These are phyloP conservation scores for Thaumetopoea pityocampa DNA, from an alignment of 1,140 invertebrate genomes.

Conservation along the genomic window DNA sequence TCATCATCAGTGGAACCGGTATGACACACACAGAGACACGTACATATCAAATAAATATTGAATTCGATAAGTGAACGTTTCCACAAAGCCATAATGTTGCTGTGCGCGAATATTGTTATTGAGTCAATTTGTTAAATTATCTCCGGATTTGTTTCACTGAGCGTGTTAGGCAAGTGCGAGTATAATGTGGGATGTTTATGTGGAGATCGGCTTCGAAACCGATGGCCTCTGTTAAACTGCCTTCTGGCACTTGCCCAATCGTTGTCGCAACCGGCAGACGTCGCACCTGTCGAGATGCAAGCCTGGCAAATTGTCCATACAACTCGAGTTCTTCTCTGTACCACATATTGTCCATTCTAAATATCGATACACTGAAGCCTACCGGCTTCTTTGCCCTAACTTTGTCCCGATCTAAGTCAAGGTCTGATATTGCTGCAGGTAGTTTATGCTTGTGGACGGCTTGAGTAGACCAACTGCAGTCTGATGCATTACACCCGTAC, in stretches of 20 bases:
- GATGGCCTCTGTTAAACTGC: constrained; percentile 58
- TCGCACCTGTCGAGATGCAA: constrained; percentile 60
- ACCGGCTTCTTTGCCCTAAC: too few species aligned
- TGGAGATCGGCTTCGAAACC: constrained; percentile 55
- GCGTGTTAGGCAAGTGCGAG: constrained; percentile 52
- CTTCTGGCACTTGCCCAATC: constrained; percentile 62
- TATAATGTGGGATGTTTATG: constrained; percentile 65
- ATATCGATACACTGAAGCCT: too few species aligned
- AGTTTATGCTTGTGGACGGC: too few species aligned
- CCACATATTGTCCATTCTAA: constrained; percentile 27
- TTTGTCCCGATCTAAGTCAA: too few species aligned
- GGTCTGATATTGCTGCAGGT: too few species aligned
- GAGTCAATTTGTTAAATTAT: constrained; percentile 39
- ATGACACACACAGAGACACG: constrained; percentile 18
- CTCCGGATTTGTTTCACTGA: constrained; percentile 58
- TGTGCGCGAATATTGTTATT: constrained; percentile 20
- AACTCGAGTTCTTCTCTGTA: constrained; percentile 31
- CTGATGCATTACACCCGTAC: too few species aligned
- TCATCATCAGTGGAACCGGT: constrained; percentile 23
- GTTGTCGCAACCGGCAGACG: constrained; percentile 66
- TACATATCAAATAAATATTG: constrained; percentile 18
- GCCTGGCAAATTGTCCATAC: constrained; percentile 50
- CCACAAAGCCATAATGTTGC: constrained; percentile 17
- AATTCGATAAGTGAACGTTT: constrained; percentile 5
- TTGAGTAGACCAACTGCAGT: not conserved